Percentiles rank a stretch among this genome's conserved stretches.
Evolutionary conservation across 2,113 vertebrate genomes (phyloP).

Genomic region (Nothoprocta pentlandii): DNA sequence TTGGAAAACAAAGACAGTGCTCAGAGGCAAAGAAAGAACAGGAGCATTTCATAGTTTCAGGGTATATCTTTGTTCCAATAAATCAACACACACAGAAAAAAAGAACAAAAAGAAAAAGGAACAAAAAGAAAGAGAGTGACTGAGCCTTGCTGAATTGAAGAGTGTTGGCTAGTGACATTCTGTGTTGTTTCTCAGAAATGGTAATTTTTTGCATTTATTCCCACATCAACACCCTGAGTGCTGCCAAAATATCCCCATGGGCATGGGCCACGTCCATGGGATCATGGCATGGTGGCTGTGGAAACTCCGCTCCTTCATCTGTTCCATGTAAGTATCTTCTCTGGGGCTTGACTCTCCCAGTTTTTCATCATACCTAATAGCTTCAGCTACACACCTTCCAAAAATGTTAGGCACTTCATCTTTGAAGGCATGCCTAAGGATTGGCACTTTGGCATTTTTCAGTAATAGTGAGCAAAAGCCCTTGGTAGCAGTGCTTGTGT

Average conservation of each 20-base stretch:
- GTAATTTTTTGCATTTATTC: neutral
- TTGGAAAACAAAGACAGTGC: neutral
- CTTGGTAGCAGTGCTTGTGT: neutral
- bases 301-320: neutral
- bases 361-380: neutral
- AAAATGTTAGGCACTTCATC: neutral
- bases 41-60: neutral
- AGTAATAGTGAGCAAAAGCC: neutral
- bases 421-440: neutral
- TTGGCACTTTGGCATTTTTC: neutral
- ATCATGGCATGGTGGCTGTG: neutral
- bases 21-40: neutral
- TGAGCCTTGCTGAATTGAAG: neutral
- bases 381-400: neutral
- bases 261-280: neutral
- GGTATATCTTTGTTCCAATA: neutral
- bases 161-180: neutral
- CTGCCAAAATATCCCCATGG: neutral
- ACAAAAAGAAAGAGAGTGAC: neutral
- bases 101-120: too few relatives aligned
- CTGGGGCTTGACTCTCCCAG: rapidly evolving
- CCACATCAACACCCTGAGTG: too few relatives aligned
- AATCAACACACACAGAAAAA: neutral
- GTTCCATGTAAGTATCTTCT: neutral
- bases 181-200: neutral